Base-by-base conservation (phyloP, 2,888 invertebrate species). In the Drosophila mimetica region DNA sequence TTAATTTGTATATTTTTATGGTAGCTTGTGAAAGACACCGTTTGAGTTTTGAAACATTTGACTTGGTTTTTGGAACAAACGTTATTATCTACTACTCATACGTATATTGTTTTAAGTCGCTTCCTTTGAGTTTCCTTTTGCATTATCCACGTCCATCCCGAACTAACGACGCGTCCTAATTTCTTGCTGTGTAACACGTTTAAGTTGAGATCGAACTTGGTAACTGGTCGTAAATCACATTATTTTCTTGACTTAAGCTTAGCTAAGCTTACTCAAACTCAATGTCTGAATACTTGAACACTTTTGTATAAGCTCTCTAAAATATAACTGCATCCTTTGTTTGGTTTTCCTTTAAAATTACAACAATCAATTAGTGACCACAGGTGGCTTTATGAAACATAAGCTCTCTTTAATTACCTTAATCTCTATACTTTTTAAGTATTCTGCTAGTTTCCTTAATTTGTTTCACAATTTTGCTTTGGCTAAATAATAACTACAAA, bases 11-110 rank as follows among this genome's bases (percentile, higher is more conserved):
- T 69, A 48, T 64, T 59, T 53, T 83, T 69, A 74, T 88, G 77
- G 82, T 88, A 88, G 88, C 74, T 83, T 88, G 80, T 78, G 63
- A 80, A 50, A 83, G 66, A 86, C 77, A 80, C 74, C 74, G 58
- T 52, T 71, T 78, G 44, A 71, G 72, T 74, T 69, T 64, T 58
- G 54, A 64, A 72, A 75, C 58, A 75, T 55, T 67, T 81, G 81
- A 86, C 86, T 71, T 80, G 79, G 79, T 85, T 80, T 71, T 71
- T 71, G 69, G 66, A 87, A 74, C 55, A 61, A 75, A 77, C 75
- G 69, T 59, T 36, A 46, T 57, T 58, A 65, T 44, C 63, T 36
- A 55, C 36, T 55, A 55, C 55, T 55, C 55, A 54, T 32, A 65
- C 44, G 55, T 53, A 58, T 46, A 32, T 51, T 51, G 67, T 66